phyloP scores from a whole-genome alignment of 2,888 invertebrate genomes.

The Rhopalosiphum nymphaeae region DNA sequence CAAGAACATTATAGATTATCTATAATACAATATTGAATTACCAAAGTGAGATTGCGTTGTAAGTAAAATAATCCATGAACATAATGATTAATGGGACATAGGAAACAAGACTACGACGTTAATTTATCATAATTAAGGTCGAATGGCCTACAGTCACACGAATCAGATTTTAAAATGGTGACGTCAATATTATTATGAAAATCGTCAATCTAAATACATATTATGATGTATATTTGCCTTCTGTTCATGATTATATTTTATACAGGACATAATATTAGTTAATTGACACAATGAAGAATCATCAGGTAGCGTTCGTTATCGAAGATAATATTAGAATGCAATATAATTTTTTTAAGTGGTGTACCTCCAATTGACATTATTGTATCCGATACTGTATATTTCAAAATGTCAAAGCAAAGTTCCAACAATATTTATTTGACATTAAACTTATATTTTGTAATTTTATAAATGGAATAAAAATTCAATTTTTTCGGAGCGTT shows the following conservation, averaged over 20 bases:
- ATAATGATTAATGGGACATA: not conserved
- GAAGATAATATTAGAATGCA: not conserved
- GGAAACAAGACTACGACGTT: not conserved
- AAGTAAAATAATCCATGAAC: constrained; percentile 39
- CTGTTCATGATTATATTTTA: not conserved
- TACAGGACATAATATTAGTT: not conserved
- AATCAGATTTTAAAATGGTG: not conserved
- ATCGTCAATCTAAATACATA: not conserved
- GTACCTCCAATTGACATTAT: not conserved
- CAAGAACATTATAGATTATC: constrained; percentile 18
- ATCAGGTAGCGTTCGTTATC: constrained; percentile 21
- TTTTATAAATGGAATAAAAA: not conserved
- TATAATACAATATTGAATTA: constrained; percentile 32
- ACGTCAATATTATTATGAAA: not conserved
- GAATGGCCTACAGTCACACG: not conserved
- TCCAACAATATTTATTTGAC: not conserved
- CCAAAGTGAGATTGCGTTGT: not conserved
- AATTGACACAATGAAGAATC: constrained; percentile 24
- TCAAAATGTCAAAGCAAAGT: not conserved
- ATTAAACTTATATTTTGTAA: not conserved
- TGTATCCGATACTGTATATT: not conserved
- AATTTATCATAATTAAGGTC: constrained; percentile 7
- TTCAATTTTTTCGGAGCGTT: not conserved
- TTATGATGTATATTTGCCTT: not conserved
- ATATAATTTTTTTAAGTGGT: not conserved